Percentiles rank a stretch among this genome's conserved stretches.
Conservation (phyloP, 2,113 vertebrate species). For the Smithornis capensis region DNA sequence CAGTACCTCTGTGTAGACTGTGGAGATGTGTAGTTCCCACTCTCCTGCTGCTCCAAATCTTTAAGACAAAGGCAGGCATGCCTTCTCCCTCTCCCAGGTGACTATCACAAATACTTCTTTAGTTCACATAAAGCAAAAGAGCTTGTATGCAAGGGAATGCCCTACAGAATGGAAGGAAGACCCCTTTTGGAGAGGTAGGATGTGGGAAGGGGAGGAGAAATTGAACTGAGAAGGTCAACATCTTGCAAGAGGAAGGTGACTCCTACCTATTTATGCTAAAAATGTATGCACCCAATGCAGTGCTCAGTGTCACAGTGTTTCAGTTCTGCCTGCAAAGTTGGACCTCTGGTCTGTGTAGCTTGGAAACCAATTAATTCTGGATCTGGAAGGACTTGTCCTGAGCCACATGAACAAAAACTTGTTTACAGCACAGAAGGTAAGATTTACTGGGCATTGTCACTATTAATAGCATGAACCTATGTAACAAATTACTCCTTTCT, state of each 20-base stretch:
- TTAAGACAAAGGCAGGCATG: background rate
- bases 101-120: background rate
- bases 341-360: background rate
- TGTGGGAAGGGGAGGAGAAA: background rate
- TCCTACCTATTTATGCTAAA: background rate
- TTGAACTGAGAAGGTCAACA: background rate
- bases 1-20: fast-evolving
- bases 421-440: conserved; percentile 4
- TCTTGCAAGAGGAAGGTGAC: background rate
- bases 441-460: conserved; percentile 20
- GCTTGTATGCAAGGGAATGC: background rate
- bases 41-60: background rate
- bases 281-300: background rate
- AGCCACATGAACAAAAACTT: background rate
- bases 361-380: background rate
- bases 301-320: background rate
- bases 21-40: background rate
- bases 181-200: background rate
- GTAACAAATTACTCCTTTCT: background rate
- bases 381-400: background rate
- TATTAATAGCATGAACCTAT: conserved; percentile 18
- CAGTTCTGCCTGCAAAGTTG: background rate
- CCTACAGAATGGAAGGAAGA: background rate
- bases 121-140: background rate
- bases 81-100: background rate